Conservation (phyloP, 1,140 invertebrate species). For the Drosophila triauraria region DNA sequence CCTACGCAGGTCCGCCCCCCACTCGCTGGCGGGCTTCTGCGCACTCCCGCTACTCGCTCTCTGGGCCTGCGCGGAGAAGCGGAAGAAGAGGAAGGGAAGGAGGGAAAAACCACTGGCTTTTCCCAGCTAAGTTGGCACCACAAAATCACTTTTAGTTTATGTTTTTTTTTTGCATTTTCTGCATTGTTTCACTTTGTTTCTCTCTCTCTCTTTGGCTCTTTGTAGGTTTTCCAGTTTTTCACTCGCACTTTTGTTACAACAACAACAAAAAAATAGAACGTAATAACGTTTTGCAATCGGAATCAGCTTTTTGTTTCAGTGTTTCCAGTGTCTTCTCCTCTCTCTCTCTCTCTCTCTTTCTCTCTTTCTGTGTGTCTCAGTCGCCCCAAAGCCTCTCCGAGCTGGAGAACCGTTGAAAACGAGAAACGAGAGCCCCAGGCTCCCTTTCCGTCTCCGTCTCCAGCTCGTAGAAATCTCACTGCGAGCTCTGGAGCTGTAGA, state of each 20-base stretch:
- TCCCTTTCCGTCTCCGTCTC: neutral
- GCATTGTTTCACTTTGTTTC: constrained; percentile 21
- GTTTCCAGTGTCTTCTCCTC: neutral
- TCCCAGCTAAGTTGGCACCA: constrained; percentile 47
- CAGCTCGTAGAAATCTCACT: constrained; percentile 18
- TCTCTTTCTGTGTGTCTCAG: constrained; percentile 11
- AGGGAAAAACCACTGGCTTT: constrained; percentile 21
- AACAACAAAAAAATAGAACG: constrained; percentile 51
- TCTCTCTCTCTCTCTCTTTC: neutral
- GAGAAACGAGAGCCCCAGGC: constrained; percentile 8
- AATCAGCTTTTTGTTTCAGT: constrained; percentile 21
- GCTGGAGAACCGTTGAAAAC: neutral
- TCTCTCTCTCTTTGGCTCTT: constrained; percentile 25
- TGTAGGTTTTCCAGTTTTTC: constrained; percentile 13
- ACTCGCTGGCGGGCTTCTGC: constrained; percentile 10
- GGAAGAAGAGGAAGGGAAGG: constrained; percentile 21
- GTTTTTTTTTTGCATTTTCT: neutral
- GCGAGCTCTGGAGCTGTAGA: constrained; percentile 35
- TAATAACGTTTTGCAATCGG: constrained; percentile 1
- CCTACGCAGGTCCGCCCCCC: constrained; percentile 24
- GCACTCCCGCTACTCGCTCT: constrained; percentile 2
- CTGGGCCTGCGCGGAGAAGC: constrained; percentile 12
- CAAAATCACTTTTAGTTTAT: constrained; percentile 47
- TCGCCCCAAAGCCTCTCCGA: constrained; percentile 11
- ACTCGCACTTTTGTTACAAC: constrained; percentile 30